phyloP scores from a whole-genome alignment of 2,888 invertebrate genomes.

The Craniophora ligustri region DNA sequence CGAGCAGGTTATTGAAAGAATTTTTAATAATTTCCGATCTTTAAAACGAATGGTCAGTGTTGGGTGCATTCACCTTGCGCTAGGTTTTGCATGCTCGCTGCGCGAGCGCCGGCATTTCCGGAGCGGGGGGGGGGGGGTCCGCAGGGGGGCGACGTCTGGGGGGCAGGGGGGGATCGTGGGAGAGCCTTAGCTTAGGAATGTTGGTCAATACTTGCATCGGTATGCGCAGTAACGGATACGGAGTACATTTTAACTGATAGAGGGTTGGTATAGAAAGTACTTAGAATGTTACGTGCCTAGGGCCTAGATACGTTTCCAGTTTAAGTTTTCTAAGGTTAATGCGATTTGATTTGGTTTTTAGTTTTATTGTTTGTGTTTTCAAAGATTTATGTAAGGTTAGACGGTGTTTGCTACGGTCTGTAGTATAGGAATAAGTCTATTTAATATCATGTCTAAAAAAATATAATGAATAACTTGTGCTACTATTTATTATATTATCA shows the following conservation, averaged over 20 bases:
- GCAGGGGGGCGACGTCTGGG: constrained; percentile 60
- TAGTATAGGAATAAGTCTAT: no score
- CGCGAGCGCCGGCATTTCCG: constrained; percentile 80
- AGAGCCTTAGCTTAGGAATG: constrained; percentile 72
- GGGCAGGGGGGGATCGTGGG: constrained; percentile 62
- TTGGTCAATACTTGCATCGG: constrained; percentile 63
- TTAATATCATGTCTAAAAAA: no score
- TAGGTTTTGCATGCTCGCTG: constrained; percentile 76
- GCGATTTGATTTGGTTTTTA: no score
- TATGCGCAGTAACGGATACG: constrained; percentile 65
- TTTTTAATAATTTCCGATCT: constrained; percentile 61
- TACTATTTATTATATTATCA: no score
- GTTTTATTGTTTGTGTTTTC: no score
- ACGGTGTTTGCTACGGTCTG: no score
- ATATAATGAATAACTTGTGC: no score
- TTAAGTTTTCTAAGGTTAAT: not conserved
- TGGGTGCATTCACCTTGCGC: constrained; percentile 70
- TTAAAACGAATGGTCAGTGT: constrained; percentile 54
- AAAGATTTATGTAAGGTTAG: no score
- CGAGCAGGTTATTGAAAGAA: constrained; percentile 18
- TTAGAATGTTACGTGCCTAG: not conserved
- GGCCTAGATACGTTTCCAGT: not conserved
- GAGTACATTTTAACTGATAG: constrained; percentile 13
- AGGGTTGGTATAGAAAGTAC: constrained; percentile 28
- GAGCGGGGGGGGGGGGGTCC: constrained; percentile 53